Conservation (phyloP, 2,113 vertebrate species). For the Crotalus horridus region DNA sequence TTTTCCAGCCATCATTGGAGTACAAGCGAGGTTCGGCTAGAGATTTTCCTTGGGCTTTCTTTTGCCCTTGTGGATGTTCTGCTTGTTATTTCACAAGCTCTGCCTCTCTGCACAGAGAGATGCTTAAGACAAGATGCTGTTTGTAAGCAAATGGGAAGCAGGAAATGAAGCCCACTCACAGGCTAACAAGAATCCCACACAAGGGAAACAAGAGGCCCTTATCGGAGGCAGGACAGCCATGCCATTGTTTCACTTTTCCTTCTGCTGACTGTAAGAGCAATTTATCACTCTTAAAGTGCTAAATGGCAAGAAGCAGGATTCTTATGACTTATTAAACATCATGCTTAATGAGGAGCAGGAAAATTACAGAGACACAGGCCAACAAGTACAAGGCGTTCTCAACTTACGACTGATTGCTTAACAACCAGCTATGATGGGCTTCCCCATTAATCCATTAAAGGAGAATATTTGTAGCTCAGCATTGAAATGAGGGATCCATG, state of each 20-base stretch:
- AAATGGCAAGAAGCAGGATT: slow-evolving; percentile 2
- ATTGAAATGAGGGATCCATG: not conserved
- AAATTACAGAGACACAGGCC: not conserved
- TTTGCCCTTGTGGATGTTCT: not conserved
- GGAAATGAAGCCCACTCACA: slow-evolving; percentile 15
- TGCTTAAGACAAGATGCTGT: not conserved
- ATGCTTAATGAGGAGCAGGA: not conserved
- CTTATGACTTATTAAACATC: slow-evolving; percentile 5
- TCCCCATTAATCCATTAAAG: not conserved
- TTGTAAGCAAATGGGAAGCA: not conserved
- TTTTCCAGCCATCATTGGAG: not conserved
- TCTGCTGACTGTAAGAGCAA: not conserved
- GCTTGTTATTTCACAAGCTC: not conserved
- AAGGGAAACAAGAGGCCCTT: slow-evolving; percentile 4
- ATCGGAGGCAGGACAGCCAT: not conserved
- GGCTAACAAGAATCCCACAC: slow-evolving; percentile 18
- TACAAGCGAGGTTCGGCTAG: too few species aligned
- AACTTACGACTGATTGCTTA: not conserved
- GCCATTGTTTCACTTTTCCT: not conserved
- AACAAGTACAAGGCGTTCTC: not conserved
- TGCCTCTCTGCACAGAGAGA: not conserved
- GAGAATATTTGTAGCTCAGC: not conserved
- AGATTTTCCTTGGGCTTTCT: too few species aligned
- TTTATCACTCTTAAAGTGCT: not conserved
- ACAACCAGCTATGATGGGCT: not conserved